phyloP scores from a whole-genome alignment of 1,140 invertebrate species.

The Hydropsyche tenuis region DNA sequence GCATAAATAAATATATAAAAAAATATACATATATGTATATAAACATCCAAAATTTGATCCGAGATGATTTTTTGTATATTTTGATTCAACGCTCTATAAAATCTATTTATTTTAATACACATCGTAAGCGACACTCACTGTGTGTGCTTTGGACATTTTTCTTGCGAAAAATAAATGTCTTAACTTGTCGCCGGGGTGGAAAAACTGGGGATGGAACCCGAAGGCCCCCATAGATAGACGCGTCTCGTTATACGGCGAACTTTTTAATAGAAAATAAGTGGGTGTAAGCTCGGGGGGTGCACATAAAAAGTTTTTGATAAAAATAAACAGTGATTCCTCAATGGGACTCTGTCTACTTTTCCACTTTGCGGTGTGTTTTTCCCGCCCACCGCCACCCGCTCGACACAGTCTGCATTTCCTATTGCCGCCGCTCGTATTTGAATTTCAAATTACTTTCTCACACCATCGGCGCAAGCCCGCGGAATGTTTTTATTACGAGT shows the following conservation, averaged over 20 bases:
- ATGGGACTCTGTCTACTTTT: conserved; percentile 40
- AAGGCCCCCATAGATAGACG: no score
- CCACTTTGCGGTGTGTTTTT: conserved; percentile 41
- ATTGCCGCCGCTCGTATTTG: conserved; percentile 49
- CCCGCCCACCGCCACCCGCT: not conserved
- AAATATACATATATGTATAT: no score
- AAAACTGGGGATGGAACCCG: no score
- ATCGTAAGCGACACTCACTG: no score
- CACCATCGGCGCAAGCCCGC: conserved; percentile 31
- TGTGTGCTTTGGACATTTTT: no score
- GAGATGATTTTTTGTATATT: no score
- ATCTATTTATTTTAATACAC: no score
- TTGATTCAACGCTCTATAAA: no score
- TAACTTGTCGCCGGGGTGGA: no score
- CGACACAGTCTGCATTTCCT: conserved; percentile 43
- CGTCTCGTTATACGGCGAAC: not conserved
- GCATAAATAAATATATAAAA: no score
- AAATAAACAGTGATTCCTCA: conserved; percentile 43
- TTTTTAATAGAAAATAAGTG: conserved; percentile 28
- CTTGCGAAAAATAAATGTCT: no score
- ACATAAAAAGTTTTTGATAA: conserved; percentile 38
- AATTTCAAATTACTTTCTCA: conserved; percentile 49
- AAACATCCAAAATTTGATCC: no score
- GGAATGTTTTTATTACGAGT: conserved; percentile 49
- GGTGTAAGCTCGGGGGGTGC: not conserved